phyloP scores from a whole-genome alignment of 2,113 vertebrate species.

The Macheiramphus alcinus region DNA sequence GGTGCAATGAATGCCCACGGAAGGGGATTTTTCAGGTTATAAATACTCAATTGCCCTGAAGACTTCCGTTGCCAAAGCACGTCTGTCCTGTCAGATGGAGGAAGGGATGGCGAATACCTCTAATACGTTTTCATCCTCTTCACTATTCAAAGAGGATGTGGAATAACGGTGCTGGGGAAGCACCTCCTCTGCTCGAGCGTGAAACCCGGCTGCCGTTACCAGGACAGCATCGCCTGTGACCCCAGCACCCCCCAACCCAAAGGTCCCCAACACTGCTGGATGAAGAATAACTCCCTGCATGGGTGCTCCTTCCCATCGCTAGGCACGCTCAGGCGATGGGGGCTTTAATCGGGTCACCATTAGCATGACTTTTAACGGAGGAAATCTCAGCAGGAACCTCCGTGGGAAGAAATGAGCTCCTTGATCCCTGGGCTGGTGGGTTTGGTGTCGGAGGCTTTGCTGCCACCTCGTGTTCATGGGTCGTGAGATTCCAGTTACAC shows the following conservation, averaged over 20 bases:
- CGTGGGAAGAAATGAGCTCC: background rate
- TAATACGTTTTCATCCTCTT: background rate
- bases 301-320: background rate
- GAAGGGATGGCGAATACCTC: background rate
- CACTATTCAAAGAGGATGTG: background rate
- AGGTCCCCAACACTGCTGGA: background rate
- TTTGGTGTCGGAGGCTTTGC: slow-evolving; percentile 22
- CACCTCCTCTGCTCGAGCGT: background rate
- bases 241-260: background rate
- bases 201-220: background rate
- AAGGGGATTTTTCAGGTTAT: background rate
- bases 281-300: background rate
- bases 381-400: background rate
- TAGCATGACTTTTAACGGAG: background rate
- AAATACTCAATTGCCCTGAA: background rate
- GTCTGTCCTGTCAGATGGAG: background rate
- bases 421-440: background rate
- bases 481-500: background rate
- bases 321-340: rapidly evolving
- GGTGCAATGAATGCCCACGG: background rate
- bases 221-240: background rate
- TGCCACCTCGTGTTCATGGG: slow-evolving; percentile 61
- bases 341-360: background rate
- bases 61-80: background rate
- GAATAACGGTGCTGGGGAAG: background rate